These are phyloP conservation scores for Dendrolimus pini DNA, from an alignment of 2,888 invertebrate species.

Conservation along the genomic window DNA sequence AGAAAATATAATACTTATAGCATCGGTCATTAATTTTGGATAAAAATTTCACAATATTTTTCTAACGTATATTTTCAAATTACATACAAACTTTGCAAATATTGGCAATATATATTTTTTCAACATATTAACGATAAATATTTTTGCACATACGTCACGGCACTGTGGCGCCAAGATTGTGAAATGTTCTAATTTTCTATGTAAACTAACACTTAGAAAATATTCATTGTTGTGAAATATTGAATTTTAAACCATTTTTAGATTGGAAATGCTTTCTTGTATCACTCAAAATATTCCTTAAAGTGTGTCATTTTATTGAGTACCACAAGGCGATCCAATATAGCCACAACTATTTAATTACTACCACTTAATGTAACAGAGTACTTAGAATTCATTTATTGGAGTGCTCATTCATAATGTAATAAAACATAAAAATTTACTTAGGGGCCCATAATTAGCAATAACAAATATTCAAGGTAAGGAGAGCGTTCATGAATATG, in stretches of 20 bases:
- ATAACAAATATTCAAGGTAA: background rate
- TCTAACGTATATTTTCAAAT: background rate
- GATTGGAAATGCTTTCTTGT: constrained; percentile 9
- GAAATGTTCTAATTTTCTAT: constrained; percentile 19
- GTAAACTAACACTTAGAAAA: constrained; percentile 19
- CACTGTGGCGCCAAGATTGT: constrained; percentile 15
- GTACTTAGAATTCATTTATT: too few species aligned
- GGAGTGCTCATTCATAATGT: background rate
- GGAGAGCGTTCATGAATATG: background rate
- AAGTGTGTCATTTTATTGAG: background rate
- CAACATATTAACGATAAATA: constrained; percentile 3
- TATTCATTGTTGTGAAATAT: constrained; percentile 19
- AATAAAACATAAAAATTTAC: background rate
- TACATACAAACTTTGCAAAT: background rate
- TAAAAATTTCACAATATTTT: too few species aligned
- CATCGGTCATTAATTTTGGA: too few species aligned
- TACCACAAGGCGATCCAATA: background rate
- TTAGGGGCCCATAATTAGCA: background rate
- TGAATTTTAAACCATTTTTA: constrained; percentile 12
- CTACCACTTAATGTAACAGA: background rate
- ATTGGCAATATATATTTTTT: constrained; percentile 1
- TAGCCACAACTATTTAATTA: background rate
- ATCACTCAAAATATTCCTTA: background rate
- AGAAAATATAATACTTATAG: too few species aligned
- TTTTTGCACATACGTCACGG: constrained; percentile 20